These are phyloP conservation scores for Odontophorus gujanensis DNA, from an alignment of 2,113 vertebrate species.

Conservation along the genomic window DNA sequence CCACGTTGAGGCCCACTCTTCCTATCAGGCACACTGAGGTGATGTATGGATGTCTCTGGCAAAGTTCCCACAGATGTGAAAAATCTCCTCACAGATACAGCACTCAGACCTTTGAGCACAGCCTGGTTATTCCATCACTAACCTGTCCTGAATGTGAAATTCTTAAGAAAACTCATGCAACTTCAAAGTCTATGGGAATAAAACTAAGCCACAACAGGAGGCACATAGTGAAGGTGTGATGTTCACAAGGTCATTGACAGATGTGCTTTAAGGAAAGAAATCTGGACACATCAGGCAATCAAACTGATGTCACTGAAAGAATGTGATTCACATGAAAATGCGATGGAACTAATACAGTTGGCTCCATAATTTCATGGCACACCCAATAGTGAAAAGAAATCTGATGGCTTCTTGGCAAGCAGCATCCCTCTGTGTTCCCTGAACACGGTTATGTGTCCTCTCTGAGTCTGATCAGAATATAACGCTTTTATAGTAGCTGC, in stretches of 20 bases:
- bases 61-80: neutral
- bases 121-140: neutral
- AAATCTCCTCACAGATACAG: neutral
- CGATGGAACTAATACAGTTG: conserved; percentile 66
- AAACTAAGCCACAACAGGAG: neutral
- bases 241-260: conserved; percentile 41
- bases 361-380: conserved; percentile 48
- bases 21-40: neutral
- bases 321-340: conserved; percentile 73
- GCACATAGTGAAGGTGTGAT: neutral
- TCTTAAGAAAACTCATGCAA: neutral
- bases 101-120: neutral
- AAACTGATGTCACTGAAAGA: conserved; percentile 75
- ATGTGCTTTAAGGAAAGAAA: conserved; percentile 67
- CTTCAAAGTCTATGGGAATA: neutral
- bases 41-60: neutral
- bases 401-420: conserved; percentile 63
- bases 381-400: conserved; percentile 44
- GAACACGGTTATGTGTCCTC: neutral
- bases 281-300: conserved; percentile 74
- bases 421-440: neutral
- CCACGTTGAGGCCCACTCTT: neutral
- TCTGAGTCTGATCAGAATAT: neutral
- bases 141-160: neutral
- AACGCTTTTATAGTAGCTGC: neutral